Percentiles rank a stretch among this genome's conserved stretches.
These are phyloP conservation scores for Scarus forsteni DNA, from an alignment of 2,797 vertebrate genomes.

Conservation along the genomic window DNA sequence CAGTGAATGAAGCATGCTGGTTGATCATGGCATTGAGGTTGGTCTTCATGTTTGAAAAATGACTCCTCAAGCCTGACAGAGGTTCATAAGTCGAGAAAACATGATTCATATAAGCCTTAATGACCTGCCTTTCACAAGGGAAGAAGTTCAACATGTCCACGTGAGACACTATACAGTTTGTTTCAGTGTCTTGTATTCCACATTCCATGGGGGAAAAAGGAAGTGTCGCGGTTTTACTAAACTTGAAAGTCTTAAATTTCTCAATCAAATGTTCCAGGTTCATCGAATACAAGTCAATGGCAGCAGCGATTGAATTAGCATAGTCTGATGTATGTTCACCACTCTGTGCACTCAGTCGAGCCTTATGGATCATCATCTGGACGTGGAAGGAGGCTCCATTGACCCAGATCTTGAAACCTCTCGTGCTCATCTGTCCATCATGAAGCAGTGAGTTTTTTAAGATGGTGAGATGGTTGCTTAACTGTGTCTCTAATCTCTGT, in stretches of 20 bases:
- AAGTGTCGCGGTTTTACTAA: no score
- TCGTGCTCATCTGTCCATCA: conserved; percentile 9
- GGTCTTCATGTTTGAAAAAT: no score
- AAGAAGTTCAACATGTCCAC: no score
- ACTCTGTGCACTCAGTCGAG: neutral
- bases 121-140: no score
- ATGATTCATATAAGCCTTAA: no score
- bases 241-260: neutral
- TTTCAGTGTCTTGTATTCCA: no score
- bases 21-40: no score
- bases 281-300: neutral
- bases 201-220: no score
- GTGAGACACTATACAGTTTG: no score
- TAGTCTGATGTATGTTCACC: neutral
- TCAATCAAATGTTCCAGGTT: neutral
- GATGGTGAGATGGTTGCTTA: conserved; percentile 21
- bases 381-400: conserved; percentile 24
- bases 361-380: conserved; percentile 27
- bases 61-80: no score
- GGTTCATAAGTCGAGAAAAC: no score
- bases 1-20: no score
- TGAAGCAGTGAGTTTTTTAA: conserved; percentile 22
- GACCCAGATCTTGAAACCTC: conserved; percentile 20
- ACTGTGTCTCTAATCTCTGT: neutral
- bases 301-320: rapidly evolving